Evolutionary conservation across 2,113 vertebrate species (phyloP), one percentile per base, ranked within the genome.

Genomic region (Penelope pileata): DNA sequence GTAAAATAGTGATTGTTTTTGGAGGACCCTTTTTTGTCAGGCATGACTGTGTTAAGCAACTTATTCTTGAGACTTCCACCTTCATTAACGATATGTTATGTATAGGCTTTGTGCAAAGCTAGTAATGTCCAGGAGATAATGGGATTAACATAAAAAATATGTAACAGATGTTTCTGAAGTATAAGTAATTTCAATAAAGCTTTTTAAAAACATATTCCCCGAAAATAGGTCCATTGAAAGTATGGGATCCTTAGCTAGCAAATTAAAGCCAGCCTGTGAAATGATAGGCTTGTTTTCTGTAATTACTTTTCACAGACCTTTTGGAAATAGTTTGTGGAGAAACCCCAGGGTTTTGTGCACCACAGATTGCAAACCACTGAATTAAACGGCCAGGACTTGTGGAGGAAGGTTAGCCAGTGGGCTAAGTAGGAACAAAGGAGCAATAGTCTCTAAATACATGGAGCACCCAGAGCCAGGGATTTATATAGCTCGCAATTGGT

Each of bases 261-360:
- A 96, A 96, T 96, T 93, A 94, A 96, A 95, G 86, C 72, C 90
- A 96, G 92, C 17, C 34, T 90, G 74, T 86, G 47, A 90, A 96
- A 94, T 91, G 86, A 93, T 90, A 91, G 85, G 50, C 76, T 96
- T 95, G 72, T 94, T 96, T 96, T 90, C 88, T 83, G 34, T 83
- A 95, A 96, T 96, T 96, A 93, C 72, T 96, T 94, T 91, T 91
- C 90, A 94, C 72, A 95, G 94, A 77, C 86, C 76, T 91, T 94
- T 95, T 91, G 83, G 94, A 91, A 96, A 81, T 32, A 88, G 72
- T 94, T 96, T 95, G 90, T 50, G 42, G 88, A 91, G 94, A 88
- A 94, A 96, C 96, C 95, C 82, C 83, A 81, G 94, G 95, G 94
- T 95, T 92, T 68, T 95, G 50, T 63, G 38, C 64, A 88, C 75